Evolutionary conservation across 2,797 vertebrate genomes (phyloP), one percentile per base, ranked within the genome.

Genomic region (Syngnathus acus): DNA sequence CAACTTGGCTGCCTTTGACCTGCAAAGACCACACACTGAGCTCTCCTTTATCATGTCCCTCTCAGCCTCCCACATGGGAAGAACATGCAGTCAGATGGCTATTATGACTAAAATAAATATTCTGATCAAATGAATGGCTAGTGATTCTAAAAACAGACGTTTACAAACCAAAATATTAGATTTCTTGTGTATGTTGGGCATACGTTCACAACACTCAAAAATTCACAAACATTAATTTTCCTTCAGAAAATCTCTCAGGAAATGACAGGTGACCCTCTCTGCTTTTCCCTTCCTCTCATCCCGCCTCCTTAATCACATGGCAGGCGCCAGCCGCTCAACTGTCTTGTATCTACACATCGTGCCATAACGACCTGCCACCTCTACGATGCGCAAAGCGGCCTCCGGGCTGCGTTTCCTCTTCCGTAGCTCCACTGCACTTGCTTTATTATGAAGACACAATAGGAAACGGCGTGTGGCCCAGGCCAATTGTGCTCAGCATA

Each of bases 391-490:
- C 57, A 67, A 50, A 47, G 3, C 1, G 71, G 65, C 77, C 79
- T 83, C 77, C 79, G 66, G 67, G 72, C 87, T 75, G 68, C 79
- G 74, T 85, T 86, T 87, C 83, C 86, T 81, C 78, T 85, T 83
- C 80, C 82, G 79, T 50, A 72, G 67, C 81, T 80, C 86, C 83
- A 72, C 78, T 82, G 84, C 73, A 16, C 72, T 79, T 88, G 77
- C 84, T 58, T 89, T 81, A 88, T 90, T 90, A 89, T 86, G 75
- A 89, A 85, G 84, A 91, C 87, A 90, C 88, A 89, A 88, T 87
- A 79, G 88, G 83, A 87, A 86, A 79, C 82, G 84, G 82, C 79
- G 76, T 87, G 82, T 86, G 88, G 32, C 83, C 79, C 75, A 74
- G 82, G 84, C 89, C 86, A 89, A 80, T 87, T 87, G 86, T 64